phyloP scores from a whole-genome alignment of 2,888 invertebrate genomes.

The Gymnosoma rotundatum region DNA sequence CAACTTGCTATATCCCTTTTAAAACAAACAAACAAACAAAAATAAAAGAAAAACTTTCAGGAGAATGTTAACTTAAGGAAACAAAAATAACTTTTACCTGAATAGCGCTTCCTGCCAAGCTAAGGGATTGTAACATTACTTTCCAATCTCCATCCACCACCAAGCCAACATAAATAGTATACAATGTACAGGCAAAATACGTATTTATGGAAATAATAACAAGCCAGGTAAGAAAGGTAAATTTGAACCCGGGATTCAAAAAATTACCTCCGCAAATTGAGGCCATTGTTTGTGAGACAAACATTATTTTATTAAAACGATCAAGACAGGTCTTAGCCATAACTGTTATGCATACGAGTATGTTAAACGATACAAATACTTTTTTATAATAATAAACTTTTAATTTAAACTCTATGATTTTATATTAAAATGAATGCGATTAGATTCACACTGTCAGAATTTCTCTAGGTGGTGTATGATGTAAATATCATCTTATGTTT shows the following conservation, averaged over 20 bases:
- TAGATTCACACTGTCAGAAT: neutral
- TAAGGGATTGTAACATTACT: conserved; percentile 71
- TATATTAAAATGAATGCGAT: neutral
- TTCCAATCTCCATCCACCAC: conserved; percentile 72
- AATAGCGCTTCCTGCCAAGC: conserved; percentile 71
- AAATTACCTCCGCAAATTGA: conserved; percentile 73
- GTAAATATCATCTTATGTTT: no score
- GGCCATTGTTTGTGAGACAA: neutral
- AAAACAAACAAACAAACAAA: no score
- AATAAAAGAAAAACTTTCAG: no score
- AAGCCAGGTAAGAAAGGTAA: conserved; percentile 71
- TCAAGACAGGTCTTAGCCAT: conserved; percentile 28
- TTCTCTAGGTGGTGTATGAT: no score
- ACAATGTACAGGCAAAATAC: conserved; percentile 71
- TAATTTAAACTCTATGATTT: neutral
- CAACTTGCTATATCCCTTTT: conserved; percentile 29
- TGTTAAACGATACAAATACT: neutral
- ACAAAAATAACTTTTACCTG: conserved; percentile 65
- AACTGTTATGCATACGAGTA: neutral
- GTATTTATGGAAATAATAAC: conserved; percentile 55
- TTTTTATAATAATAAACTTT: neutral
- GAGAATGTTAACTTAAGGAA: no score
- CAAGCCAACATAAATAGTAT: conserved; percentile 74
- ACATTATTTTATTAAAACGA: conserved; percentile 1
- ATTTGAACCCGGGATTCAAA: conserved; percentile 67